Evolutionary conservation across 2,113 vertebrate species (phyloP), one percentile per base, ranked within the genome.

Genomic region (Sceloporus undulatus): DNA sequence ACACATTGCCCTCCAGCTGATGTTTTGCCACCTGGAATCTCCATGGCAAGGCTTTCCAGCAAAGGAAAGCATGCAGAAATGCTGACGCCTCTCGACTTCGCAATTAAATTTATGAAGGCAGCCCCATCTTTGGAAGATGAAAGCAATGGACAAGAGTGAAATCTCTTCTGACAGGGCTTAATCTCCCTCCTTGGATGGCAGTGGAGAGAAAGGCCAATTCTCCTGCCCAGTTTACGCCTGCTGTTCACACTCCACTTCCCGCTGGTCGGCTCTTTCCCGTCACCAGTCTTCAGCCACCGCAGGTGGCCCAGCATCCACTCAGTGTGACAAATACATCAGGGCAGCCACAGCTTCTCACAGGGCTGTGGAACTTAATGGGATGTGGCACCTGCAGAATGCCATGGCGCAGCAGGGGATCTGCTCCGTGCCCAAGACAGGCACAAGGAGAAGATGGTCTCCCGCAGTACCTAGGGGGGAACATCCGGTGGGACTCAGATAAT

Each of bases 211-310:
- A 78, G 27, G n/a, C 66, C 23, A 19, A 25, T 59, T 19, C 14
- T 27, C 11, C 13, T 74, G 83, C 52, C 52, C 83, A 4, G 48
- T 29, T 74, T 52, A 23, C 18, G 1, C 25, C 38, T 82, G 54
- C 14, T 25, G 7, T 42, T 59, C 74, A 79, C 83, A 85, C 82
- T 86, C 75, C 75, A 59, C 79, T 91, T 88, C 82, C 86, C 59
- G 34, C 40, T 76, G 29, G 65, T 66, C 0, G 1, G 6, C 34
- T 40, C 13, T 16, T 77, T 3, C 1, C 6, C 21, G 34, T 54
- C 40, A 6, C 34, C 70, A 29, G 21, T 19, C 76, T 9, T 9
- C 1, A 18, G n/a, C 71, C 73, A 40, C 68, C 4, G 1, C 75
- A 40, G 79, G 73, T 13, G n/a, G 86, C 42, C 80, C 34, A 54